Evolutionary conservation across 2,888 invertebrate species (phyloP).

Genomic region (Cryptophagus acutangulus): DNA sequence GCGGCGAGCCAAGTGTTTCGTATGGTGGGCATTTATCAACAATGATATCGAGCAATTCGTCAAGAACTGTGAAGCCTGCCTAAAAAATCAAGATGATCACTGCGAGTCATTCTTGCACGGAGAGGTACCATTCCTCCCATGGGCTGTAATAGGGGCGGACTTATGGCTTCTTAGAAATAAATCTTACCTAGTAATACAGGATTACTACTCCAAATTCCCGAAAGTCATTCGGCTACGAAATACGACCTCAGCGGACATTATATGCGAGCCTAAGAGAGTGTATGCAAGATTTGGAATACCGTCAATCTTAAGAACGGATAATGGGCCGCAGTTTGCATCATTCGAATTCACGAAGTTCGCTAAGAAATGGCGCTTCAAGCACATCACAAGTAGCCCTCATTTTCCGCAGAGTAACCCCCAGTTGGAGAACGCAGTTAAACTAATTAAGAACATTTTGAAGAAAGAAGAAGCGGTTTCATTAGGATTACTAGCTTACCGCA

Average conservation of each 20-base stretch:
- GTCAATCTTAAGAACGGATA: conserved; percentile 10
- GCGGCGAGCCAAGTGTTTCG: background rate
- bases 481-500: conserved; percentile 8
- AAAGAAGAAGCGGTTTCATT: conserved; percentile 5
- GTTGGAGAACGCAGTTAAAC: conserved; percentile 7
- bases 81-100: conserved; percentile 12
- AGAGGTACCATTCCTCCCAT: conserved; percentile 5
- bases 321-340: conserved; percentile 8
- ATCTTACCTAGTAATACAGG: conserved; percentile 14
- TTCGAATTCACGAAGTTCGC: conserved; percentile 4
- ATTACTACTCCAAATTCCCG: conserved; percentile 21
- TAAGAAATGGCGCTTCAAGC: conserved; percentile 3
- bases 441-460: conserved; percentile 8
- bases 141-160: conserved; percentile 7
- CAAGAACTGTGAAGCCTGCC: conserved; percentile 15
- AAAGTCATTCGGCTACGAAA: conserved; percentile 15
- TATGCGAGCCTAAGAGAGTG: background rate
- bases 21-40: conserved; percentile 7
- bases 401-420: conserved; percentile 10
- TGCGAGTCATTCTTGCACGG: background rate
- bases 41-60: conserved; percentile 11
- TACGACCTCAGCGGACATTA: background rate
- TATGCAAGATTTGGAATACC: conserved; percentile 6
- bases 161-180: background rate
- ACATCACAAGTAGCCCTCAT: conserved; percentile 10